These are phyloP conservation scores for Ophioninae sp. DNA, from an alignment of 2,888 invertebrate genomes.

Conservation along the genomic window DNA sequence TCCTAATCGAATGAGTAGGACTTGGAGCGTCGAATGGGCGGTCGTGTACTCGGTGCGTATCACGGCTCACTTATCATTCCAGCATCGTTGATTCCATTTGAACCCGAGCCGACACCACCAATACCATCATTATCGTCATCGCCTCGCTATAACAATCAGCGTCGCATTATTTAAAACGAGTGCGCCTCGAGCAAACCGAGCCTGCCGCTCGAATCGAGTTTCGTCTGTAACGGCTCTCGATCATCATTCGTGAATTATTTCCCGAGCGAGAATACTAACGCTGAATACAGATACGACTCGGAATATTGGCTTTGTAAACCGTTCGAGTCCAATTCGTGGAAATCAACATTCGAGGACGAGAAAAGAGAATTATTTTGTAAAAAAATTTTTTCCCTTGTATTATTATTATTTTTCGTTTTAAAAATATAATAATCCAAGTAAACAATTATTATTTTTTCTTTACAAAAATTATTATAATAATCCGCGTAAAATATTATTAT, in stretches of 20 bases:
- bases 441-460: no score
- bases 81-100: conserved; percentile 77
- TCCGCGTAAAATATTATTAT: no score
- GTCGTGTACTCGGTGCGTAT: conserved; percentile 49
- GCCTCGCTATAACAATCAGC: conserved; percentile 50
- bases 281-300: conserved; percentile 23
- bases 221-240: conserved; percentile 25
- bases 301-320: background rate
- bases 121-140: conserved; percentile 43
- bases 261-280: conserved; percentile 13
- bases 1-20: conserved; percentile 77
- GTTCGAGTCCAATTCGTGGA: conserved; percentile 7
- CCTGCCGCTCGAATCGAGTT: conserved; percentile 48
- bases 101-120: conserved; percentile 69
- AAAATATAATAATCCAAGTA: no score
- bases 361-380: background rate
- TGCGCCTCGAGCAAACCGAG: conserved; percentile 36
- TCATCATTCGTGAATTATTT: conserved; percentile 49
- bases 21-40: conserved; percentile 60
- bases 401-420: no score
- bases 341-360: background rate
- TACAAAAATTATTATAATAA: no score
- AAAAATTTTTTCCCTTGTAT: background rate
- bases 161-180: conserved; percentile 50
- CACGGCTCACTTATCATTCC: conserved; percentile 74